These are phyloP conservation scores for Lerista edwardsae DNA, from an alignment of 2,797 vertebrate species.

Conservation along the genomic window DNA sequence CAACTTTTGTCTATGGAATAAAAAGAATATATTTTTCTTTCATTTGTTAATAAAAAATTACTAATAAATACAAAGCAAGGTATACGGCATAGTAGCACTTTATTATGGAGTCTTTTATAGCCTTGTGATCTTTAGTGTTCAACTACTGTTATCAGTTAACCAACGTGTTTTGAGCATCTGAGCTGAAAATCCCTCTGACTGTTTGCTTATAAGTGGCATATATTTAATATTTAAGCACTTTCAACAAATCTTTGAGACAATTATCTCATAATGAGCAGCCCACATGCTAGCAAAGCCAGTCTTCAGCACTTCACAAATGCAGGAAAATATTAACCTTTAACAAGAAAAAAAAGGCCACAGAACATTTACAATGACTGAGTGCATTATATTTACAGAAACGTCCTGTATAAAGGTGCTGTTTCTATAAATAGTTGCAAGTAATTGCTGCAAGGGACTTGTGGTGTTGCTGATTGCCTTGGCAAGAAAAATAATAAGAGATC, in stretches of 20 bases:
- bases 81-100: slow-evolving; percentile 17
- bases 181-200: slow-evolving; percentile 52
- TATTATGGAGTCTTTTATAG: slow-evolving; percentile 42
- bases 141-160: slow-evolving; percentile 42
- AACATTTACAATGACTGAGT: slow-evolving; percentile 34
- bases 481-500: neutral
- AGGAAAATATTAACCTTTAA: slow-evolving; percentile 61
- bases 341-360: slow-evolving; percentile 39
- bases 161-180: slow-evolving; percentile 58
- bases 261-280: slow-evolving; percentile 67
- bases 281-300: slow-evolving; percentile 49
- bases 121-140: slow-evolving; percentile 42
- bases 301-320: slow-evolving; percentile 66
- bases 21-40: neutral
- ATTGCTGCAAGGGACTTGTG: slow-evolving; percentile 37
- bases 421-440: slow-evolving; percentile 50
- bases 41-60: slow-evolving; percentile 5
- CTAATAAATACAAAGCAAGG: neutral
- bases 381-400: slow-evolving; percentile 44
- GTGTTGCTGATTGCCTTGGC: slow-evolving; percentile 29
- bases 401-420: slow-evolving; percentile 24
- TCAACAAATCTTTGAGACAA: slow-evolving; percentile 72
- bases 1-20: neutral
- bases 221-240: slow-evolving; percentile 68
- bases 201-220: slow-evolving; percentile 66